phyloP scores from a whole-genome alignment of 2,888 invertebrate genomes.

The Epirrita christyi region DNA sequence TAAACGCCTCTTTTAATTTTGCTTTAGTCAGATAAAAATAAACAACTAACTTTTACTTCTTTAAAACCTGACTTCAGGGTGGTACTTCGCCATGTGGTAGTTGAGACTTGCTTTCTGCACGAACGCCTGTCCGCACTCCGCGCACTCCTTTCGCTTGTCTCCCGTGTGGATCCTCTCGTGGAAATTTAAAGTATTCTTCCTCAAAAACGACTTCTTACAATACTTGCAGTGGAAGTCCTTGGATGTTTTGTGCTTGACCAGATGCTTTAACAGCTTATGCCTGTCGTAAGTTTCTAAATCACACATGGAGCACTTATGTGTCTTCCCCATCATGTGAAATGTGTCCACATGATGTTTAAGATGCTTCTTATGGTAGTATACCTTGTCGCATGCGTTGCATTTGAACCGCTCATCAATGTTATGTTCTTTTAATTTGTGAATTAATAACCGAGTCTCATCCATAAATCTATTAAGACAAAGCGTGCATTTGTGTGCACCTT shows the following conservation, averaged over 20 bases:
- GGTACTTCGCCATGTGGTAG: slow-evolving; percentile 74
- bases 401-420: slow-evolving; percentile 40
- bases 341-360: not conserved
- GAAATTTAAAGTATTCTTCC: slow-evolving; percentile 57
- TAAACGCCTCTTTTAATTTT: no score
- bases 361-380: slow-evolving; percentile 24
- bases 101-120: slow-evolving; percentile 76
- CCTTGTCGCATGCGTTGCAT: slow-evolving; percentile 39
- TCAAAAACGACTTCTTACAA: slow-evolving; percentile 72
- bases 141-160: slow-evolving; percentile 65
- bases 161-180: slow-evolving; percentile 74
- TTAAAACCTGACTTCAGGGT: slow-evolving; percentile 66
- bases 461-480: not conserved
- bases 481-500: not conserved
- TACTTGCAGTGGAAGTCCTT: slow-evolving; percentile 39
- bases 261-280: slow-evolving; percentile 6
- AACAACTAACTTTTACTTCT: no score
- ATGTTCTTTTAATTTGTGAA: slow-evolving; percentile 43
- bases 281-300: slow-evolving; percentile 7
- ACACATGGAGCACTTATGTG: slow-evolving; percentile 26
- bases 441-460: not conserved
- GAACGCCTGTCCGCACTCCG: slow-evolving; percentile 68
- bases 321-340: slow-evolving; percentile 28
- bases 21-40: no score
- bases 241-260: not conserved